phyloP scores from a whole-genome alignment of 2,113 vertebrate genomes.

The Epinephelus fuscoguttatus region DNA sequence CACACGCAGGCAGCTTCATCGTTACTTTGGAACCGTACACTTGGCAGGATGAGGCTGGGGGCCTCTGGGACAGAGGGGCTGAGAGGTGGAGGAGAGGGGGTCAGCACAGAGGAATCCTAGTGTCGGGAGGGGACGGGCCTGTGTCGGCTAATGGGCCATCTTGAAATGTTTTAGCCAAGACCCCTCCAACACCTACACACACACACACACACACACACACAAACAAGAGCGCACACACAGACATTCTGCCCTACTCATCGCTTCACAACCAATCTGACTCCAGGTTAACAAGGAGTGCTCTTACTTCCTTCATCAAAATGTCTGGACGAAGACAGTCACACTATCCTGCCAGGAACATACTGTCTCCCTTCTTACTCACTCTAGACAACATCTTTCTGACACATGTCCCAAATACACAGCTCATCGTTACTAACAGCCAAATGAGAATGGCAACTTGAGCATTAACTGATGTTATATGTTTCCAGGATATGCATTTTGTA shows the following conservation, averaged over 20 bases:
- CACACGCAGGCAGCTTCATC: conserved; percentile 95
- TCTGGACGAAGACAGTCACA: conserved; percentile 43
- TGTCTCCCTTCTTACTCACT: conserved; percentile 8
- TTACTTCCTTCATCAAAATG: conserved; percentile 70
- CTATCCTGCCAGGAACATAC: conserved; percentile 24
- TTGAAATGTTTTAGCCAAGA: conserved; percentile 87
- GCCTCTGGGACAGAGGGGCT: conserved; percentile 84
- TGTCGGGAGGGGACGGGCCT: conserved; percentile 73
- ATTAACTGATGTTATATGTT: not conserved
- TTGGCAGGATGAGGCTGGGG: conserved; percentile 87
- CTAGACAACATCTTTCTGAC: conserved; percentile 1
- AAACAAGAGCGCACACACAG: conserved; percentile 41
- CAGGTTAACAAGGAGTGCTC: conserved; percentile 73
- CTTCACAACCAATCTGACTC: conserved; percentile 78
- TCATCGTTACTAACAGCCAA: not conserved
- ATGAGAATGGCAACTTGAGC: not conserved
- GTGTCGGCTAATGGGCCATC: conserved; percentile 84
- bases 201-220: conserved; percentile 40
- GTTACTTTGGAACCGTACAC: conserved; percentile 95
- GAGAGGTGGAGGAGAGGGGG: conserved; percentile 72
- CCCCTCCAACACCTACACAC: conserved; percentile 67
- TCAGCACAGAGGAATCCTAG: conserved; percentile 79
- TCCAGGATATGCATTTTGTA: not conserved
- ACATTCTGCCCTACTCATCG: conserved; percentile 71
- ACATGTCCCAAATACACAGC: conserved; percentile 16